Percentiles rank a stretch among this genome's conserved stretches.
Conservation (phyloP, 2,797 vertebrate species). For the Falco naumanni region DNA sequence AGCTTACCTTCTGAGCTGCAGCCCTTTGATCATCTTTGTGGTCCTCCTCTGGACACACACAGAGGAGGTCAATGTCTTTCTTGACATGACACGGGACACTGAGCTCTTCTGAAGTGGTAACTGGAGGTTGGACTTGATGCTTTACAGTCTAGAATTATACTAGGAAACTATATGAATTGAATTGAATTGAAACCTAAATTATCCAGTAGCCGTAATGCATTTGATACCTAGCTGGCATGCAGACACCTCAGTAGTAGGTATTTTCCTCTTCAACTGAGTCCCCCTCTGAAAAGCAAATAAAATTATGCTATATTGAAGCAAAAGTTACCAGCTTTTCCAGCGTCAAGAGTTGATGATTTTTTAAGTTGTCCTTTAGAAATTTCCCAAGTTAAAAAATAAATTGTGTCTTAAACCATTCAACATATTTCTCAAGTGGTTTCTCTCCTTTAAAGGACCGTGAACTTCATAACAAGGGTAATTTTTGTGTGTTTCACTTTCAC, state of each 20-base stretch:
- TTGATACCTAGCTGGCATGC: not conserved
- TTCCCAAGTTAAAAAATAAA: not conserved
- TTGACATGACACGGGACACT: not conserved
- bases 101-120: not conserved
- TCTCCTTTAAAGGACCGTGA: not conserved
- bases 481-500: conserved; percentile 22
- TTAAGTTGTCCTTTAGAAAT: not conserved
- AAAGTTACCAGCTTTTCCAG: not conserved
- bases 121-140: not conserved
- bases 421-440: not conserved
- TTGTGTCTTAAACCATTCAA: not conserved
- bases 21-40: not conserved
- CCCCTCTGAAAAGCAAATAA: not conserved
- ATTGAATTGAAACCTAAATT: not conserved
- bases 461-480: not conserved
- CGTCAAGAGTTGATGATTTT: not conserved
- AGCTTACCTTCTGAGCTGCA: not conserved
- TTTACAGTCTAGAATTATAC: not conserved
- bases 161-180: not conserved
- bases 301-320: not conserved
- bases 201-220: not conserved
- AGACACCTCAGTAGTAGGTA: not conserved
- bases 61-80: not conserved
- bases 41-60: not conserved
- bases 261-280: not conserved